phyloP scores from a whole-genome alignment of 2,888 invertebrate genomes.

The Cheilosia urbana region DNA sequence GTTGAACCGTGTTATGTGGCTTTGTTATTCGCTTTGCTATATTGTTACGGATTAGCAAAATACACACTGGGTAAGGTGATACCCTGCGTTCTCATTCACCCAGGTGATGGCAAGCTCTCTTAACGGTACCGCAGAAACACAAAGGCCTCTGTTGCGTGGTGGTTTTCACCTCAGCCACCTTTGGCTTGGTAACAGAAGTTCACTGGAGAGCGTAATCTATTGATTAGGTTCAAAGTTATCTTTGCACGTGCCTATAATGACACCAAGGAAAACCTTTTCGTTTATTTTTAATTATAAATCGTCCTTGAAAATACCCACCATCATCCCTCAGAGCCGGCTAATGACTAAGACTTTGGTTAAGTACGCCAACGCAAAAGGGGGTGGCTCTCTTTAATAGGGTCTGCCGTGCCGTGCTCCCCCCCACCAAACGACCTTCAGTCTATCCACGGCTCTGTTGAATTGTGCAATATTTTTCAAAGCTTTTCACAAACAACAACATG shows the following conservation, averaged over 20 bases:
- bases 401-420: slow-evolving; percentile 33
- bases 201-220: slow-evolving; percentile 48
- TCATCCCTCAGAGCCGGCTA: slow-evolving; percentile 43
- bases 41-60: slow-evolving; percentile 54
- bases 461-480: slow-evolving; percentile 67
- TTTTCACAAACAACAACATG: slow-evolving; percentile 63
- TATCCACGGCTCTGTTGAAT: slow-evolving; percentile 62
- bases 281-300: slow-evolving; percentile 65
- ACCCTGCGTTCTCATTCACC: slow-evolving; percentile 47
- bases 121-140: slow-evolving; percentile 54
- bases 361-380: slow-evolving; percentile 57
- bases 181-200: slow-evolving; percentile 37
- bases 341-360: slow-evolving; percentile 67
- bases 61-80: slow-evolving; percentile 57
- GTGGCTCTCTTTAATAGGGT: slow-evolving; percentile 44
- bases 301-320: slow-evolving; percentile 56
- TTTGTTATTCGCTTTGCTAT: slow-evolving; percentile 52
- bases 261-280: slow-evolving; percentile 32
- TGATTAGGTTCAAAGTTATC: slow-evolving; percentile 52
- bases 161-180: slow-evolving; percentile 38
- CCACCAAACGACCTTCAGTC: slow-evolving; percentile 67
- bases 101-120: slow-evolving; percentile 47
- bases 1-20: slow-evolving; percentile 68
- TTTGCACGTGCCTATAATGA: slow-evolving; percentile 1
- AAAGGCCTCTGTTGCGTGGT: slow-evolving; percentile 46